Evolutionary conservation across 2,797 vertebrate species (phyloP).

Genomic region (Myotis daubentonii): DNA sequence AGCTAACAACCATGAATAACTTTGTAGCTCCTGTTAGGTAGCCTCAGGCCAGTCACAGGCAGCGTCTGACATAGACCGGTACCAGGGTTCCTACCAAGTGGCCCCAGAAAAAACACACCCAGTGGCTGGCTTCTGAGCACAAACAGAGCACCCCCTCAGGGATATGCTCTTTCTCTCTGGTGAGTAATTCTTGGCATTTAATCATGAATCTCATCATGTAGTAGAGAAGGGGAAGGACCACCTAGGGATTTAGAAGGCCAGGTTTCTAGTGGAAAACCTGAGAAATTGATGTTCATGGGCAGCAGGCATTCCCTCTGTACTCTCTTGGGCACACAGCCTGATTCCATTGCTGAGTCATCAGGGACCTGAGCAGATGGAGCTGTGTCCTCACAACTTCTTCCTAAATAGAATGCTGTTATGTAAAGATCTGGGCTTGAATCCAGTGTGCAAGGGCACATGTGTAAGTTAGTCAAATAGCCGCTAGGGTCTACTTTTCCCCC

Average conservation of each 20-base stretch:
- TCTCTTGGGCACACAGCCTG: not conserved
- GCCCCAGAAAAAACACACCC: not conserved
- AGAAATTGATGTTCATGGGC: not conserved
- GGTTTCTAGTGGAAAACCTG: not conserved
- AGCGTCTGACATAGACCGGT: not conserved
- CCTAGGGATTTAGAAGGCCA: not conserved
- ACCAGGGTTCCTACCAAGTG: not conserved
- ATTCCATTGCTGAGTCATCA: not conserved
- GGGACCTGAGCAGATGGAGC: slow-evolving; percentile 50
- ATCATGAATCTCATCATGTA: not conserved
- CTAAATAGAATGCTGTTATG: slow-evolving; percentile 46
- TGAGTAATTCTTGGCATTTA: not conserved
- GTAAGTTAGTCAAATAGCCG: not conserved
- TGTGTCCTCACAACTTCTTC: not conserved
- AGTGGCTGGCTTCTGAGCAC: not conserved
- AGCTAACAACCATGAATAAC: not conserved
- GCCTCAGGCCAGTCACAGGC: not conserved
- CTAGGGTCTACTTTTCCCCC: not conserved
- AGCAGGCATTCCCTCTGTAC: not conserved
- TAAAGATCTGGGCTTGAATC: slow-evolving; percentile 42
- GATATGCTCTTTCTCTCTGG: not conserved
- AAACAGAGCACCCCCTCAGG: not conserved
- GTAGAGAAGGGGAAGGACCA: not conserved
- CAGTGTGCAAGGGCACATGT: not conserved
- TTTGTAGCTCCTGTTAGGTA: not conserved